Base-by-base conservation (phyloP, 2,797 vertebrate genomes). In the Brachymystax lenok region DNA sequence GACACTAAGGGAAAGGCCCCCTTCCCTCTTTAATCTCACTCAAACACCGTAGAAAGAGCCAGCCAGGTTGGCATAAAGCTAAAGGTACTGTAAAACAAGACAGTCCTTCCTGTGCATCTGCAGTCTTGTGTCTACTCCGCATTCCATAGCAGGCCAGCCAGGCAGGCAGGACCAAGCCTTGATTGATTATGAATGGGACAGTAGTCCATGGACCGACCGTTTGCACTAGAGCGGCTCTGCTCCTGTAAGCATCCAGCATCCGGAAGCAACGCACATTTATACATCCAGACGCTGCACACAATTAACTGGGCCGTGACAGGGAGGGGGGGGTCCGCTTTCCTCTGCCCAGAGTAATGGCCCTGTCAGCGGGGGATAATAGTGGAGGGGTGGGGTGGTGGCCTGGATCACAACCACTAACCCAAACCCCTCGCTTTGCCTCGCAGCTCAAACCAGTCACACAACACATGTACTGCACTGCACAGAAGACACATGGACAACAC, bases 321-420 rank as follows among this genome's bases (percentile, higher is more conserved):
- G 95, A 94, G 95, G 95, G 94, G 95, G 94, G 95, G 94, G 95
- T 98, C 95, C 96, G 96, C 98, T 96, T 98, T 96, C 96, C 93
- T 93, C 93, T 70, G 77, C 92, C 94, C 92, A 96, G 96, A 97
- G 95, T 96, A 97, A 98, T 97, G 96, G 94, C 93, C 94, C 95
- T 97, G 96, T 97, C 96, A 96, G 89, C 93, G 92, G 87, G 92
- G 96, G 95, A 96, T 97, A 98, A 98, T 96, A 94, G 95, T 92
- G 93, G 92, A 89, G 92, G 81, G 84, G 93, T 92, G 59, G 59
- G 59, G 59, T 63, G 89, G 91, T 91, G 89, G 95, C 91, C 92
- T 91, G 90, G 91, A 91, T 89, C 89, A 91, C 91, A 93, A 87
- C 94, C 88, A 82, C 89, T 71, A 63, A 24, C n/a, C 59, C 59